Conservation (phyloP, 2,113 vertebrate species). For the Dromas ardeola region DNA sequence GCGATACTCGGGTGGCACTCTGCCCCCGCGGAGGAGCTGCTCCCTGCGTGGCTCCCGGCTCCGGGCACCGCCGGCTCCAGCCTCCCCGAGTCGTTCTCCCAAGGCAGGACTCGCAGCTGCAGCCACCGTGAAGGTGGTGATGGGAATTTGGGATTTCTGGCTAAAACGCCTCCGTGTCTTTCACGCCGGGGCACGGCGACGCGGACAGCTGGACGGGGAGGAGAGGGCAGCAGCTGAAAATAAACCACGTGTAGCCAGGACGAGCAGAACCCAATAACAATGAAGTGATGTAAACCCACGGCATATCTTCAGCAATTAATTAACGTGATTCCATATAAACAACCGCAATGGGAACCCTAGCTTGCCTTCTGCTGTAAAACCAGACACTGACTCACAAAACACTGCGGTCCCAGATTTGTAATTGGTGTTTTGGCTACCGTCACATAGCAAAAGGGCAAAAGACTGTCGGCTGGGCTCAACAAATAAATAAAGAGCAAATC, state of each 20-base stretch:
- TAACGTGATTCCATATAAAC: neutral
- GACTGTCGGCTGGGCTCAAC: neutral
- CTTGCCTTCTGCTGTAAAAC: neutral
- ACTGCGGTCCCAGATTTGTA: neutral
- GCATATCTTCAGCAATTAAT: neutral
- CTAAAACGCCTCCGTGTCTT: neutral
- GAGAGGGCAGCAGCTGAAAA: conserved; percentile 37
- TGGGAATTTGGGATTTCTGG: neutral
- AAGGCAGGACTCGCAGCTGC: conserved; percentile 30
- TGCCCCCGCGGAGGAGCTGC: neutral
- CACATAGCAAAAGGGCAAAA: neutral
- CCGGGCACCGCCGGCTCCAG: neutral
- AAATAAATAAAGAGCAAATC: neutral
- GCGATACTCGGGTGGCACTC: neutral
- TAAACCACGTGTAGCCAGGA: neutral
- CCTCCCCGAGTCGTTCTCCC: neutral
- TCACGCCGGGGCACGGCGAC: neutral
- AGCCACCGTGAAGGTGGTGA: neutral
- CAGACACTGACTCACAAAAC: neutral
- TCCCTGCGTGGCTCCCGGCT: neutral
- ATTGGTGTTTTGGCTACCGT: neutral
- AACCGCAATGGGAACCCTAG: neutral
- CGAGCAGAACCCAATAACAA: neutral
- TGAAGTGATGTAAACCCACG: neutral
- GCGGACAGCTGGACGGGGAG: conserved; percentile 25